phyloP scores from a whole-genome alignment of 2,797 vertebrate species.

The Darevskia mixta region DNA sequence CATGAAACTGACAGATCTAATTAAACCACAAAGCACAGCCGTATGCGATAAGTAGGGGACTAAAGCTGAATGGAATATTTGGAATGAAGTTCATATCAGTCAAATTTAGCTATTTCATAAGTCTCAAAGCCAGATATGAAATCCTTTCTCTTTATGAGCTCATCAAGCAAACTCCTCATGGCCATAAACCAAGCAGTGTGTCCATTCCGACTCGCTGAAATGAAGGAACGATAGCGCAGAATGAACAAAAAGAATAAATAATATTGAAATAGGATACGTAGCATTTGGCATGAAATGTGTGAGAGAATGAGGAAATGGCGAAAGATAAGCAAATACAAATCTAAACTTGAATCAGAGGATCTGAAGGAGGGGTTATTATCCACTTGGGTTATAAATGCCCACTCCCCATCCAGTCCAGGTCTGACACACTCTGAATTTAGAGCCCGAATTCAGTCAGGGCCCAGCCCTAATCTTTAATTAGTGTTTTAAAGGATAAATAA shows the following conservation, averaged over 20 bases:
- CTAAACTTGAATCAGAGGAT: not conserved
- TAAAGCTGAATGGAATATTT: slow-evolving; percentile 25
- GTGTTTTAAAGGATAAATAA: too few species aligned
- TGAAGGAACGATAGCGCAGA: not conserved
- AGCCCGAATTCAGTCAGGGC: too few species aligned
- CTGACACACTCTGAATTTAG: too few species aligned
- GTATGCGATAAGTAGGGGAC: slow-evolving; percentile 17
- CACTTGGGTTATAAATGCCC: not conserved
- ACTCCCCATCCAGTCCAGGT: too few species aligned
- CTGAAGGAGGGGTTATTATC: not conserved
- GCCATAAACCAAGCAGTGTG: slow-evolving; percentile 25
- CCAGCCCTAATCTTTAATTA: too few species aligned
- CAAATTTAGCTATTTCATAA: slow-evolving; percentile 39
- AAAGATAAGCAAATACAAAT: not conserved
- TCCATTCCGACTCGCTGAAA: slow-evolving; percentile 10
- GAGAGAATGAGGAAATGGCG: not conserved
- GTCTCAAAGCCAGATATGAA: slow-evolving; percentile 24
- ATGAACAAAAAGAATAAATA: not conserved
- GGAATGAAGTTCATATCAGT: slow-evolving; percentile 25
- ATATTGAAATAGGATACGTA: not conserved
- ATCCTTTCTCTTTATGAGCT: slow-evolving; percentile 14
- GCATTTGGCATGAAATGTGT: not conserved
- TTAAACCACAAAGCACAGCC: slow-evolving; percentile 22
- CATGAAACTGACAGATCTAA: slow-evolving; percentile 13
- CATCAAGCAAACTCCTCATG: slow-evolving; percentile 24